Evolutionary conservation across 2,113 vertebrate genomes (phyloP).

Genomic region (Jacana jacana): DNA sequence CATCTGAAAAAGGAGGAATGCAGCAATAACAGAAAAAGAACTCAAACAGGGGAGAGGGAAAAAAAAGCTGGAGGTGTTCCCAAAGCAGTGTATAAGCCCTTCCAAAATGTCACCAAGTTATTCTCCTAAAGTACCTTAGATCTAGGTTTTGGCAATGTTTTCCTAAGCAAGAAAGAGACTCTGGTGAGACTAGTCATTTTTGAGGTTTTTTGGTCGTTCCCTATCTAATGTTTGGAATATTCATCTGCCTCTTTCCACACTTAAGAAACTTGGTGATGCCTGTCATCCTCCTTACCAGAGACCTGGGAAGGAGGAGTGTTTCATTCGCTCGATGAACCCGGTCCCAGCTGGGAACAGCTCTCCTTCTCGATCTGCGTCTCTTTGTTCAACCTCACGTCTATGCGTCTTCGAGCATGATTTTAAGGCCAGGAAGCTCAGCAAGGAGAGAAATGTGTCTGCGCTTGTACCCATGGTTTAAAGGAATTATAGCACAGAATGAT

Average conservation of each 20-base stretch:
- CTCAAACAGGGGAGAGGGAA: neutral
- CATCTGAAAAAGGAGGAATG: neutral
- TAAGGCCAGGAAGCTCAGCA: neutral
- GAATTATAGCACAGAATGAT: neutral
- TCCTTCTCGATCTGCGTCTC: neutral
- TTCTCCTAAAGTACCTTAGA: neutral
- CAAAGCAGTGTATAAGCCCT: neutral
- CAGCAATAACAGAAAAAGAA: neutral
- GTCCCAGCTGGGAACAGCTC: neutral
- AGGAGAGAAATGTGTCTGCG: neutral
- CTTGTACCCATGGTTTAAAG: neutral
- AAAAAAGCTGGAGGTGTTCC: neutral
- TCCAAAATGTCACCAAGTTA: neutral
- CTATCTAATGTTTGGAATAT: neutral
- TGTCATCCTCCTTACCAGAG: neutral
- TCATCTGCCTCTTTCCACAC: neutral
- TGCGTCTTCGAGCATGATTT: fast-evolving
- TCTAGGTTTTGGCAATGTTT: neutral
- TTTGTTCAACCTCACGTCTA: neutral
- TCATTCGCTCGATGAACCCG: neutral
- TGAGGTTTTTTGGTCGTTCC: neutral
- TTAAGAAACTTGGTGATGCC: neutral
- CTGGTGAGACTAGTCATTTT: neutral
- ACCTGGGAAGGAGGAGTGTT: neutral
- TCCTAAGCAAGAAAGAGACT: neutral